Evolutionary conservation across 2,113 vertebrate genomes (phyloP).

Genomic region (Rhabdomys dilectus): DNA sequence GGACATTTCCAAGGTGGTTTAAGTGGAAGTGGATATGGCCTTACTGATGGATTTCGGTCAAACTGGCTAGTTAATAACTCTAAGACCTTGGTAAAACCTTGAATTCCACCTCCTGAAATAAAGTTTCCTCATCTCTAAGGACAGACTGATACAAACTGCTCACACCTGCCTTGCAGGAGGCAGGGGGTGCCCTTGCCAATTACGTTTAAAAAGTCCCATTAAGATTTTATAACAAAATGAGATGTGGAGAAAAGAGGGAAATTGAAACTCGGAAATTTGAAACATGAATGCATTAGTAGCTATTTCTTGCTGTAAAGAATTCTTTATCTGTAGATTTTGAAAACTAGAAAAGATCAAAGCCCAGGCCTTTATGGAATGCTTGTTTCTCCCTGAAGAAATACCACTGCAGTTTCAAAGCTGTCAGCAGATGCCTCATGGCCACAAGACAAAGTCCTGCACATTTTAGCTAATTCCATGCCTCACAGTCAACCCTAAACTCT

Average conservation of each 20-base stretch:
- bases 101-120: not conserved
- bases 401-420: not conserved
- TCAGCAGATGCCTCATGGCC: accelerated
- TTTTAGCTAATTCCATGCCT: not conserved
- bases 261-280: not conserved
- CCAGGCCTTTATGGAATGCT: not conserved
- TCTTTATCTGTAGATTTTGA: not conserved
- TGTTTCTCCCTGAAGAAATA: not conserved
- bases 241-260: not conserved
- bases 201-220: not conserved
- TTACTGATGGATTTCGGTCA: not conserved
- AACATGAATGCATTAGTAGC: not conserved
- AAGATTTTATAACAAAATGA: not conserved
- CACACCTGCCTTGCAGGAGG: no score
- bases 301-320: not conserved
- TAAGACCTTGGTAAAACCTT: not conserved
- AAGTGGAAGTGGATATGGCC: not conserved
- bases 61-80: not conserved
- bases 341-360: not conserved
- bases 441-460: not conserved
- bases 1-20: not conserved
- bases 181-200: no score
- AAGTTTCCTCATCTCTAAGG: not conserved
- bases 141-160: not conserved
- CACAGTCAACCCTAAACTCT: no score